Base-by-base conservation (phyloP, 2,797 vertebrate genomes). In the Ficedula albicollis region DNA sequence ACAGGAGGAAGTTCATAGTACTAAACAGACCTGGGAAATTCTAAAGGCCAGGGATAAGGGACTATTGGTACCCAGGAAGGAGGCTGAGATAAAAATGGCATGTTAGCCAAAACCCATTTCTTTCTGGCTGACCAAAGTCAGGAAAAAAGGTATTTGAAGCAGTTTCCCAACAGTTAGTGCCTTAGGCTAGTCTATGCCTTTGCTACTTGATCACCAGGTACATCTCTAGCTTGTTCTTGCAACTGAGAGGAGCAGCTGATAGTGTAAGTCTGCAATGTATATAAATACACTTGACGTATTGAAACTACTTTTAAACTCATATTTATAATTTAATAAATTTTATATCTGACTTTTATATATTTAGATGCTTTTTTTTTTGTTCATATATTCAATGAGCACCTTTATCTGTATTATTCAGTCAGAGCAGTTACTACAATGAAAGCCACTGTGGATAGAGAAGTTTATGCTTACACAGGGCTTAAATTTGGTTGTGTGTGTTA, bases 401-500 rank as follows among this genome's bases (percentile, higher is more conserved):
- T 82, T 88, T 84, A 13, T 84, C 69, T 77, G 14, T 62, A 17
- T 68, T 63, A 48, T 68, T 94, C 21, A 48, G 23, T 60, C 38
- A 78, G n/a, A 81, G 13, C 10, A 62, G 41, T 85, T 95, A 76
- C 48, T 83, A 62, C 51, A 89, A 25, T 58, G 17, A 63, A 93
- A 83, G 52, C 39, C 32, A 55, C 34, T 54, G 80, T 81, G 29
- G 30, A 58, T 7, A 59, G 17, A 74, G 36, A 60, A 32, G 17
- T 43, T 85, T 46, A 27, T 46, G 14, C 25, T 90, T 51, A 73
- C 7, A 18, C 6, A 38, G 8, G 9, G 15, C 18, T 66, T 73
- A 74, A 74, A 86, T 66, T 39, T 46, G 58, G 22, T 70, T 14
- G n/a, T 26, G 3, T 56, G 18, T 74, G 7, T 68, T 79, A 84